Percentiles rank a stretch among this genome's conserved stretches.
Conservation (phyloP, 2,797 vertebrate genomes). For the Centropyge bicolor region DNA sequence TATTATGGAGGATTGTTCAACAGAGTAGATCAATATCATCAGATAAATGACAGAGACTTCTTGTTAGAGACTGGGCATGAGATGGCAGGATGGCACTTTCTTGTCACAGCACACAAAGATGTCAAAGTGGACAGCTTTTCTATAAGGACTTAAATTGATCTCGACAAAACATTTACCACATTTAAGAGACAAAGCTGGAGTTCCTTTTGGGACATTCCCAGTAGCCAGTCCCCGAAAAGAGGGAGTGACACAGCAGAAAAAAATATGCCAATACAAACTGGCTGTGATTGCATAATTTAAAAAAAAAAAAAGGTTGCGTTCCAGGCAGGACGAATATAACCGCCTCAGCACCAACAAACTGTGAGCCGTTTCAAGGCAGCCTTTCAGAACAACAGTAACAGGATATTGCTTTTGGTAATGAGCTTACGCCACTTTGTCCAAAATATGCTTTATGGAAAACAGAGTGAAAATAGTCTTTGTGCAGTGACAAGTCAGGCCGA, state of each 20-base stretch:
- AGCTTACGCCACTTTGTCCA: conserved; percentile 35
- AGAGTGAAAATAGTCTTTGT: conserved; percentile 26
- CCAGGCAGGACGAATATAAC: conserved; percentile 36
- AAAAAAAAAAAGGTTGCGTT: conserved; percentile 26
- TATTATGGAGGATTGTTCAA: conserved; percentile 4
- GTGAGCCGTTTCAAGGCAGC: conserved; percentile 24
- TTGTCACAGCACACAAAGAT: conserved; percentile 11
- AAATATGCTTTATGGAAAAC: conserved; percentile 33
- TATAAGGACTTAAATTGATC: neutral
- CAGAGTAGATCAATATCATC: conserved; percentile 13
- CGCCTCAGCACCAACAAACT: conserved; percentile 33
- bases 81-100: neutral
- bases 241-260: conserved; percentile 37
- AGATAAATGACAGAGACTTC: conserved; percentile 1
- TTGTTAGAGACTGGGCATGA: neutral
- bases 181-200: conserved; percentile 26
- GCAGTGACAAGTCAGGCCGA: conserved; percentile 29
- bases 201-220: conserved; percentile 25
- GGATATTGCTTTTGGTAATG: conserved; percentile 48
- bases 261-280: conserved; percentile 19
- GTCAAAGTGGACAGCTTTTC: neutral
- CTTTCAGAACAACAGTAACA: conserved; percentile 39
- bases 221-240: neutral
- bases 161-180: conserved; percentile 26
- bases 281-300: conserved; percentile 34